phyloP scores from a whole-genome alignment of 2,797 vertebrate genomes.

The Rhinella marina region DNA sequence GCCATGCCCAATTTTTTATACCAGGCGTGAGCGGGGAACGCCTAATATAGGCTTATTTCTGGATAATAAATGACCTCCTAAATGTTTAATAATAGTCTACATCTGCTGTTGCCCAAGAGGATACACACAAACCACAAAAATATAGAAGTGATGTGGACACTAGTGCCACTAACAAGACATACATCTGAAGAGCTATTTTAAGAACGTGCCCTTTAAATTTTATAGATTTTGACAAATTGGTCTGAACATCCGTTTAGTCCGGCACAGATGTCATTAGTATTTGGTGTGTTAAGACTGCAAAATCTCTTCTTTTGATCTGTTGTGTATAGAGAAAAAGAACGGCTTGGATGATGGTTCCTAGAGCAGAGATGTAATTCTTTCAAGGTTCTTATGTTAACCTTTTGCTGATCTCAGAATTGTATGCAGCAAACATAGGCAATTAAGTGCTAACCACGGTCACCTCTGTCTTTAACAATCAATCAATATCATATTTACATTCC shows the following conservation, averaged over 20 bases:
- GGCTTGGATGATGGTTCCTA: background rate
- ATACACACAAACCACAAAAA: background rate
- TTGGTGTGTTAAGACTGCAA: background rate
- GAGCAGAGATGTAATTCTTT: background rate
- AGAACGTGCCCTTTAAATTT: slow-evolving; percentile 7
- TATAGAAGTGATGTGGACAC: background rate
- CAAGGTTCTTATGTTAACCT: slow-evolving; percentile 22
- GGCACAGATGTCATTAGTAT: background rate
- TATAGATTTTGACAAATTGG: slow-evolving; percentile 25
- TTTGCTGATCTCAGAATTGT: background rate
- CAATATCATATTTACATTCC: slow-evolving; percentile 11
- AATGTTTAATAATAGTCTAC: background rate
- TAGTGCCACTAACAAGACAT: background rate
- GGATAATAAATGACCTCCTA: too few species aligned
- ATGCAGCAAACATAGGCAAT: background rate
- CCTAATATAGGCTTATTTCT: too few species aligned
- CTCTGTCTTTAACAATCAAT: background rate
- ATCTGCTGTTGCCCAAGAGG: background rate
- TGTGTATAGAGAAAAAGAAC: background rate
- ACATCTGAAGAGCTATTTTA: slow-evolving; percentile 32
- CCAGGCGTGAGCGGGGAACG: too few species aligned
- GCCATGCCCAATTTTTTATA: too few species aligned
- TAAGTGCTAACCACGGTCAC: background rate
- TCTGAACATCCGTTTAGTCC: slow-evolving; percentile 6
- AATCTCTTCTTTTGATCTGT: slow-evolving; percentile 15